Conservation (phyloP, 2,888 invertebrate species). For the Bellardia bayeri region DNA sequence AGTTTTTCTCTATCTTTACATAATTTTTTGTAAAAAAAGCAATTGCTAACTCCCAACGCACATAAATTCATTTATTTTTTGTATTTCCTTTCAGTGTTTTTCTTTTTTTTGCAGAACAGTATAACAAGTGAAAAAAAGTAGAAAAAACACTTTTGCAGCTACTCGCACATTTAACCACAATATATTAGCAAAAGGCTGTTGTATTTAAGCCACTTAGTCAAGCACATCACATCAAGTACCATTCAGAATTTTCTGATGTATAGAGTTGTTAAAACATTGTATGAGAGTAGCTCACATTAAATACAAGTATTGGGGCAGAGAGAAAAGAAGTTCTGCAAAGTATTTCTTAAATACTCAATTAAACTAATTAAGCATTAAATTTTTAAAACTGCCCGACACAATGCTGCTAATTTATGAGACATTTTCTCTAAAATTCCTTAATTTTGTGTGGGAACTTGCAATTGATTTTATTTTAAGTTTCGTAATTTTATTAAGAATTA, state of each 20-base stretch:
- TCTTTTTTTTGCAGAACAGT: neutral
- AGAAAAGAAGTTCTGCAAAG: neutral
- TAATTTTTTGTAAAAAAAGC: neutral
- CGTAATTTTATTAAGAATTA: neutral
- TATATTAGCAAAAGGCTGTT: conserved; percentile 36
- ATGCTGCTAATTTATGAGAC: no score
- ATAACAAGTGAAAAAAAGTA: neutral
- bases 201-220: conserved; percentile 66
- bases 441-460: no score
- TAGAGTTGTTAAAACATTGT: conserved; percentile 45
- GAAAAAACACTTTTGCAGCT: conserved; percentile 23
- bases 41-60: conserved; percentile 32
- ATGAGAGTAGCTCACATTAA: conserved; percentile 6
- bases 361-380: no score
- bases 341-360: no score
- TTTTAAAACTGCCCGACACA: no score
- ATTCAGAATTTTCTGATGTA: conserved; percentile 60
- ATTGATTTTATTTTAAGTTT: neutral
- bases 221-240: conserved; percentile 67
- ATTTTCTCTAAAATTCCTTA: no score
- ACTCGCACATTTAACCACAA: conserved; percentile 58
- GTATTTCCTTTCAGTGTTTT: neutral
- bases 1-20: neutral
- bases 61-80: conserved; percentile 48
- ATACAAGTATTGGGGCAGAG: neutral